Evolutionary conservation across 1,140 invertebrate genomes (phyloP).

Genomic region (Penaeus vannamei): DNA sequence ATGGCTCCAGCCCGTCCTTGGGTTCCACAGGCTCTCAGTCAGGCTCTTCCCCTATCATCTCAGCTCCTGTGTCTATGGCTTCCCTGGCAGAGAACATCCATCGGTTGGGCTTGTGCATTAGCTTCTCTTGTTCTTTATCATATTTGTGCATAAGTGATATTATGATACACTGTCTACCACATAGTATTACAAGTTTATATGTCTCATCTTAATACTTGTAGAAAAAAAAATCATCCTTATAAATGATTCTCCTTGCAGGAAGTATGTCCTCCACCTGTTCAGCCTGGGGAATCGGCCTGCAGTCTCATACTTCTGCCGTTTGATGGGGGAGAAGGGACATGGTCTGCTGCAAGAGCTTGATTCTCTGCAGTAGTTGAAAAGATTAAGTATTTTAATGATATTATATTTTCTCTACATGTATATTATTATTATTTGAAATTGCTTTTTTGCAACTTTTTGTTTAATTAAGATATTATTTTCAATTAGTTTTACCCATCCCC

Average conservation of each 20-base stretch:
- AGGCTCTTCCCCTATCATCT: slow-evolving; percentile 28
- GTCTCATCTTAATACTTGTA: no score
- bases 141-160: not conserved
- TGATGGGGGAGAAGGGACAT: slow-evolving; percentile 61
- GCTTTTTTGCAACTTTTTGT: not conserved
- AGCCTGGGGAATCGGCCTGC: slow-evolving; percentile 63
- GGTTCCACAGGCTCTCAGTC: slow-evolving; percentile 2
- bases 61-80: slow-evolving; percentile 40
- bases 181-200: no score
- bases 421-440: not conserved
- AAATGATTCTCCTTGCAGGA: slow-evolving; percentile 47
- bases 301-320: slow-evolving; percentile 58
- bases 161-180: not conserved
- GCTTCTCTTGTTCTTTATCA: not conserved
- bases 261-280: slow-evolving; percentile 65
- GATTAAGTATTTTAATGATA: not conserved
- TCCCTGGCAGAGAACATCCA: slow-evolving; percentile 61
- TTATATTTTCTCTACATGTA: not conserved
- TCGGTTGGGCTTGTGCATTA: slow-evolving; percentile 28
- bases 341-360: slow-evolving; percentile 51
- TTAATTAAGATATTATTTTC: not conserved
- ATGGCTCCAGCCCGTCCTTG: no score
- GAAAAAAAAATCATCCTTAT: not conserved
- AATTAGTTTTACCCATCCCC: not conserved
- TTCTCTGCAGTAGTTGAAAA: slow-evolving; percentile 39